Evolutionary conservation across 2,888 invertebrate genomes (phyloP), one percentile per base, ranked within the genome.

Genomic region (Orthonychiurus folsomi): DNA sequence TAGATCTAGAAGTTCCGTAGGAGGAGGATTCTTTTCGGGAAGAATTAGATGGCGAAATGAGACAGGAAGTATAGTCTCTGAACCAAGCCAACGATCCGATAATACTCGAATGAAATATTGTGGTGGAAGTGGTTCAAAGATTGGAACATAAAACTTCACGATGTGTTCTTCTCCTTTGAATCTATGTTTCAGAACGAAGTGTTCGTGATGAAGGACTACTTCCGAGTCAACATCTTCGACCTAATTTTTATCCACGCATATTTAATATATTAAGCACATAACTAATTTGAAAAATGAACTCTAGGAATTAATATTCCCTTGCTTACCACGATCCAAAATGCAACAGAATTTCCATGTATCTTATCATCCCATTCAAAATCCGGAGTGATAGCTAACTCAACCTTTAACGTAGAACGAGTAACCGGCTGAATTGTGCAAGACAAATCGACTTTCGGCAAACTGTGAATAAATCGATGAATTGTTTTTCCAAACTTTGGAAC

Each of bases 331-430:
- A 84, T 82, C 84, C 83, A 84, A 75, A 84, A 84, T 0, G 82
- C 83, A 72, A 81, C 80, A 2, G 86, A 81, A 61, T 82, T 81
- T 27, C 86, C 86, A 73, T 85, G 84, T 25, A 89, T 81, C 79
- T 95, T 96, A 67, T 96, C 96, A 73, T 99, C 97, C 99, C 99
- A 99, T 75, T 96, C 93, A 78, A 99, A 99, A 79, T 99, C 97
- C 0, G 99, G 97, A 0, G 94, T 94, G 64, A 99, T 92, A 0
- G 96, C 96, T 20, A 99, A 79, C 78, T 99, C 97, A 0, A 99
- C 94, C 61, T 93, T 82, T 23, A 99, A 79, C 0, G 96, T 97
- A 1, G 90, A 87, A 61, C 90, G 76, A 0, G 99, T 99, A 68
- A 99, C 93, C 0, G 99, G 99, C 77, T 97, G 96, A 72, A 99